A percentile compares a stretch with the other conserved stretches of the same genome.
Evolutionary conservation across 2,797 vertebrate genomes (phyloP).

Genomic region (Forpus xanthops): DNA sequence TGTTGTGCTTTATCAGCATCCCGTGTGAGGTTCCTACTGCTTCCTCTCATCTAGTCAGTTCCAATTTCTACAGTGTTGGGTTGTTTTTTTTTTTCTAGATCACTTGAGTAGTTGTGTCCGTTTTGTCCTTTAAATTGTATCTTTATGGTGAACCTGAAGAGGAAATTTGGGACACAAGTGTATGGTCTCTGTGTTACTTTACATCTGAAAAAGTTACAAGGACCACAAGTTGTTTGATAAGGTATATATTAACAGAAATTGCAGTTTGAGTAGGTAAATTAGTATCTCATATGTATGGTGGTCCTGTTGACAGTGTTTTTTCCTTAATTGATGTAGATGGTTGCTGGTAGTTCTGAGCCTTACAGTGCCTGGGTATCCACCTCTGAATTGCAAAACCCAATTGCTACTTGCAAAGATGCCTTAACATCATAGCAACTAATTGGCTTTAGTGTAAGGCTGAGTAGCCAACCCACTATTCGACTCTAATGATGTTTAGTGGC

Average conservation of each 20-base stretch:
- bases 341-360: not conserved
- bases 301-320: not conserved
- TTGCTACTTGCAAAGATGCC: not conserved
- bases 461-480: not conserved
- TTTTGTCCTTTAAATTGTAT: not conserved
- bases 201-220: not conserved
- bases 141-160: not conserved
- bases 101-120: not conserved
- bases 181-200: not conserved
- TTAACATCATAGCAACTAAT: not conserved
- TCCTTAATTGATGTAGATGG: not conserved
- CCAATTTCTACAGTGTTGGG: not conserved
- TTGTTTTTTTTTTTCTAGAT: not conserved
- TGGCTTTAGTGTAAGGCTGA: not conserved
- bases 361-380: not conserved
- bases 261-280: not conserved
- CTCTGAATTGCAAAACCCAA: not conserved
- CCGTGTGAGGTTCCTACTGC: not conserved
- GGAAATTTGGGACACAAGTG: not conserved
- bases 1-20: not conserved
- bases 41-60: not conserved
- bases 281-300: not conserved
- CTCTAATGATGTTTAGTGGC: not conserved
- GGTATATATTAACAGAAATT: rapidly evolving
- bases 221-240: not conserved